Evolutionary conservation across 2,888 invertebrate species (phyloP).

Genomic region (Hypsopygia costalis): DNA sequence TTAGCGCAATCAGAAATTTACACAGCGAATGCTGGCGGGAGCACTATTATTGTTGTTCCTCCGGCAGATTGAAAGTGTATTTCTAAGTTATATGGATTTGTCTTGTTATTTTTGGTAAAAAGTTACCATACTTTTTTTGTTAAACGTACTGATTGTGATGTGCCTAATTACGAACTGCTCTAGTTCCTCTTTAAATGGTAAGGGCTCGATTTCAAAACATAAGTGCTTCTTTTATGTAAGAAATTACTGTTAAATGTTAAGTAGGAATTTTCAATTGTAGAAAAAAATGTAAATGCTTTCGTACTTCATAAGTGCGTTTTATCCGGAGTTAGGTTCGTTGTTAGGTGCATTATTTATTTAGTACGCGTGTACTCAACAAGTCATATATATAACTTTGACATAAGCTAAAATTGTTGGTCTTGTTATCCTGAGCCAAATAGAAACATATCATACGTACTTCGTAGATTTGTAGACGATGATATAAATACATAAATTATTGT

Average conservation of each 20-base stretch:
- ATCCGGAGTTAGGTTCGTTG: background rate
- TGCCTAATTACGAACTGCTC: constrained; percentile 1
- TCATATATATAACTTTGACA: background rate
- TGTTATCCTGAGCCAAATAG: no score
- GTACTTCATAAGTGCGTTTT: background rate
- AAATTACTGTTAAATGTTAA: background rate
- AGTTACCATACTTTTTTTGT: constrained; percentile 9
- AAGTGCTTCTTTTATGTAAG: no score
- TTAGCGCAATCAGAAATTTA: constrained; percentile 62
- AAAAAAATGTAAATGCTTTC: background rate
- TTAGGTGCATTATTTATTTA: constrained; percentile 3
- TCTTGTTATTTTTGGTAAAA: constrained; percentile 9
- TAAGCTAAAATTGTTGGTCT: no score
- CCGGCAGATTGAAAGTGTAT: constrained; percentile 59
- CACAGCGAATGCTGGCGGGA: constrained; percentile 58
- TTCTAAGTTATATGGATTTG: constrained; percentile 12
- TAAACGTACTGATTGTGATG: background rate
- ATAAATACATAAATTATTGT: no score
- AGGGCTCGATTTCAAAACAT: background rate
- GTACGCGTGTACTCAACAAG: constrained; percentile 5
- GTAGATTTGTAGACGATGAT: no score
- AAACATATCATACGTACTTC: no score
- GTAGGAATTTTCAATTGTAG: background rate
- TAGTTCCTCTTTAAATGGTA: background rate
- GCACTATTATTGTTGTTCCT: constrained; percentile 68